Percentiles rank a stretch among this genome's conserved stretches.
Conservation (phyloP, 2,797 vertebrate genomes). For the Pantherophis alleghaniensis region DNA sequence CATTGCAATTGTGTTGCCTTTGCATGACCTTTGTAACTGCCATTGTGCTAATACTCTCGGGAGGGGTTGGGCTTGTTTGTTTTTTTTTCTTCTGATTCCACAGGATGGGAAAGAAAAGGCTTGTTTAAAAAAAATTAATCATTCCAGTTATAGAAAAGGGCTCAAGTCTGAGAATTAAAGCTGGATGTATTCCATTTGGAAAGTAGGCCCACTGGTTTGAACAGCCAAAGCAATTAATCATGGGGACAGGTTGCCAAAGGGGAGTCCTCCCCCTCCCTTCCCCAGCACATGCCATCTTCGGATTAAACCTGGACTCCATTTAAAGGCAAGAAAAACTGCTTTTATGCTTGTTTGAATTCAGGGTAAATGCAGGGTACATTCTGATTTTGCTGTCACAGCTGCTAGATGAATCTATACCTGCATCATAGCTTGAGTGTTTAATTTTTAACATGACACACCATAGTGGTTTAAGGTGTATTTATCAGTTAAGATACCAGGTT, state of each 20-base stretch:
- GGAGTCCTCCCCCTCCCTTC: background rate
- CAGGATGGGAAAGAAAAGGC: background rate
- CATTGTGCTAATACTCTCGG: background rate
- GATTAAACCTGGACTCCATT: constrained; percentile 4
- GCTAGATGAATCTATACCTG: background rate
- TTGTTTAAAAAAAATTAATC: background rate
- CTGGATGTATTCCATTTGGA: background rate
- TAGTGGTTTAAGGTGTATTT: background rate
- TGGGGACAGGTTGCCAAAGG: constrained; percentile 2
- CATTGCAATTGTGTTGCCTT: background rate
- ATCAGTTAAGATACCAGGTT: background rate
- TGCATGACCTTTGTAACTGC: background rate
- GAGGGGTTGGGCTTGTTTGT: background rate
- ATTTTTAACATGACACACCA: background rate
- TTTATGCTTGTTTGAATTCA: constrained; percentile 4
- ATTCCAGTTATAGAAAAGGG: background rate
- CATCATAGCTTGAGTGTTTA: background rate
- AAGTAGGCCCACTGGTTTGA: constrained; percentile 18
- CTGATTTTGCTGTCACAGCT: background rate
- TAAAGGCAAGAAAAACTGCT: background rate
- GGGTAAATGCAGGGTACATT: background rate
- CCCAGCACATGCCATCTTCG: background rate
- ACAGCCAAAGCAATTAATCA: constrained; percentile 31
- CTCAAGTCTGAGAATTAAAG: background rate
- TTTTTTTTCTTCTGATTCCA: background rate